Conservation (phyloP, 1,140 invertebrate genomes). For the Metaphire vulgaris region DNA sequence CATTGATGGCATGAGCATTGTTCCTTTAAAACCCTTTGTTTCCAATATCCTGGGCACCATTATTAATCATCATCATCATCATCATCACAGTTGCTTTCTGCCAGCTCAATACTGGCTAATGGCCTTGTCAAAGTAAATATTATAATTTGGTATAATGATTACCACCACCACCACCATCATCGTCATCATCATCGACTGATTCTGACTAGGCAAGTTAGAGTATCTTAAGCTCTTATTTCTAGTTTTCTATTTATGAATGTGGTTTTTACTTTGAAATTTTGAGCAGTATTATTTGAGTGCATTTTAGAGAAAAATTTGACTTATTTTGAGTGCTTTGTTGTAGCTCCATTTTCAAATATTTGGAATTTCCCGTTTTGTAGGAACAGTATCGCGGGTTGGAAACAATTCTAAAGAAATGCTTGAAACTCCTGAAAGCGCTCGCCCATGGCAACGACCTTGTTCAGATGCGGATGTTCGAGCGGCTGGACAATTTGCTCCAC, state of each 20-base stretch:
- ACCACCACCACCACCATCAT: not conserved
- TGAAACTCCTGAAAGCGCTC: conserved; percentile 40
- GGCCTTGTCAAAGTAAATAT: too few relatives aligned
- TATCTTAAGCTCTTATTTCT: not conserved
- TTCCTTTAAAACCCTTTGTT: too few relatives aligned
- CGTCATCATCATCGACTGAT: not conserved
- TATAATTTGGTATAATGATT: too few relatives aligned
- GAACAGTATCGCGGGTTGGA: conserved; percentile 43
- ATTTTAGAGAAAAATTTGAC: not conserved
- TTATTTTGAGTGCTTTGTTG: conserved; percentile 20
- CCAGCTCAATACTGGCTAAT: too few relatives aligned
- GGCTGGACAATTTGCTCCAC: conserved; percentile 41
- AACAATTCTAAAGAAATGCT: conserved; percentile 40
- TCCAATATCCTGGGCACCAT: too few relatives aligned
- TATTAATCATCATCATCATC: too few relatives aligned
- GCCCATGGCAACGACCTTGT: conserved; percentile 41
- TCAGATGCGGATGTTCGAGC: conserved; percentile 44
- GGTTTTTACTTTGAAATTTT: not conserved
- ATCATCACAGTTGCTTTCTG: too few relatives aligned
- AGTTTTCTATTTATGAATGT: not conserved
- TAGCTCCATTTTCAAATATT: too few relatives aligned
- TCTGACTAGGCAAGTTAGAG: not conserved
- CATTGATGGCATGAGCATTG: too few relatives aligned
- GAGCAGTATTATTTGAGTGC: not conserved
- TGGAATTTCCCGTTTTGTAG: too few relatives aligned